Conservation (phyloP, 1,140 invertebrate genomes). For the Dendrolimus punctatus region DNA sequence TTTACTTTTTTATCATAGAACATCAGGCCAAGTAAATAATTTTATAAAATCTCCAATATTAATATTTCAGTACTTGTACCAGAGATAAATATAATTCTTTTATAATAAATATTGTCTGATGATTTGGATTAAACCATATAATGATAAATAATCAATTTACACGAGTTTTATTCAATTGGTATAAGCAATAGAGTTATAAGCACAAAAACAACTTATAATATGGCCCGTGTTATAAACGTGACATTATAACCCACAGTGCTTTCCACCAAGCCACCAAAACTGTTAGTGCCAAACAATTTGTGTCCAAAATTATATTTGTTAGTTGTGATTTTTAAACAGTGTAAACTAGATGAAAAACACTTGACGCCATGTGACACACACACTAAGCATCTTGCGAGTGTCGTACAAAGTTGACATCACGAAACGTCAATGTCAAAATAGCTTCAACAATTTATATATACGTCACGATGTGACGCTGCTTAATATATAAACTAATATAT, state of each 20-base stretch:
- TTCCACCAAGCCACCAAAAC: slow-evolving; percentile 31
- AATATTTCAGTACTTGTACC: slow-evolving; percentile 34
- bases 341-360: slow-evolving; percentile 12
- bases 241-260: slow-evolving; percentile 18
- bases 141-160: no score
- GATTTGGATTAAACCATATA: slow-evolving; percentile 10
- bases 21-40: no score
- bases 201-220: slow-evolving; percentile 16
- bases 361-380: not conserved
- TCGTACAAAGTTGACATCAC: no score
- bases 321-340: slow-evolving; percentile 8
- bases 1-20: no score
- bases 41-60: no score
- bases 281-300: slow-evolving; percentile 20
- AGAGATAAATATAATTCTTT: slow-evolving; percentile 28
- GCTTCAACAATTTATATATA: no score
- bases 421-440: no score
- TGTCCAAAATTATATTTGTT: slow-evolving; percentile 4
- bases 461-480: no score
- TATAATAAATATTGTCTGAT: slow-evolving; percentile 29
- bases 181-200: slow-evolving; percentile 17
- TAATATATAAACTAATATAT: no score
- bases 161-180: not conserved
- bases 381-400: no score
- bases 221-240: slow-evolving; percentile 4